These are phyloP conservation scores for Gnatocerus cornutus DNA, from an alignment of 2,888 invertebrate species.

Conservation along the genomic window DNA sequence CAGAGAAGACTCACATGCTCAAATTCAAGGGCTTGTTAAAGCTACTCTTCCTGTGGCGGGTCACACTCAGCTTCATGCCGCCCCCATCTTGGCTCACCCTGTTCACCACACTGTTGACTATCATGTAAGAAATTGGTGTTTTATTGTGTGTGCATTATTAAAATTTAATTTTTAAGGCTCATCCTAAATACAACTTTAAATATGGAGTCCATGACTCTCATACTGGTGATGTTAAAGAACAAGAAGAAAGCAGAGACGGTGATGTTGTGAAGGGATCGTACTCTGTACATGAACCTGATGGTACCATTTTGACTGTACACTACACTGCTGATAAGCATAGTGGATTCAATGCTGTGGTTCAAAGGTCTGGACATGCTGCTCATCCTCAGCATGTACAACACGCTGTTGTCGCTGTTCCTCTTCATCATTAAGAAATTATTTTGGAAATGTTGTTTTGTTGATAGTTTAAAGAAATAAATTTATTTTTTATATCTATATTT, in stretches of 20 bases:
- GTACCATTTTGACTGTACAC: constrained; percentile 74
- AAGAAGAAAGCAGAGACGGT: constrained; percentile 74
- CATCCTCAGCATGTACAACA: constrained; percentile 66
- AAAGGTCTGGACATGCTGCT: constrained; percentile 73
- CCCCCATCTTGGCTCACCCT: constrained; percentile 36
- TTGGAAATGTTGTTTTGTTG: not conserved
- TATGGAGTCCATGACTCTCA: constrained; percentile 77
- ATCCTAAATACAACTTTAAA: constrained; percentile 78
- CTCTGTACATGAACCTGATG: constrained; percentile 74
- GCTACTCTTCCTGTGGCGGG: constrained; percentile 24
- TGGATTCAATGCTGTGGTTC: constrained; percentile 70
- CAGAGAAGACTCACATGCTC: not conserved
- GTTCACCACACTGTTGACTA: constrained; percentile 17
- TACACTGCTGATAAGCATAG: constrained; percentile 75
- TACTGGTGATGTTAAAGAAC: constrained; percentile 72
- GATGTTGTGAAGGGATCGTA: constrained; percentile 73
- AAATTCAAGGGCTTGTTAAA: not conserved
- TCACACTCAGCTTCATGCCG: constrained; percentile 41
- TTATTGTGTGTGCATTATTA: not conserved
- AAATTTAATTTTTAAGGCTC: constrained; percentile 62
- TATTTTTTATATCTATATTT: constrained; percentile 53
- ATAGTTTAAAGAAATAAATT: constrained; percentile 5
- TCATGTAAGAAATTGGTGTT: not conserved
- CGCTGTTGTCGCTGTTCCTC: constrained; percentile 27
- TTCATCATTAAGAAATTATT: constrained; percentile 20